A percentile compares a stretch with the other conserved stretches of the same genome.
phyloP scores from a whole-genome alignment of 2,113 vertebrate genomes.

The Chloebia gouldiae region DNA sequence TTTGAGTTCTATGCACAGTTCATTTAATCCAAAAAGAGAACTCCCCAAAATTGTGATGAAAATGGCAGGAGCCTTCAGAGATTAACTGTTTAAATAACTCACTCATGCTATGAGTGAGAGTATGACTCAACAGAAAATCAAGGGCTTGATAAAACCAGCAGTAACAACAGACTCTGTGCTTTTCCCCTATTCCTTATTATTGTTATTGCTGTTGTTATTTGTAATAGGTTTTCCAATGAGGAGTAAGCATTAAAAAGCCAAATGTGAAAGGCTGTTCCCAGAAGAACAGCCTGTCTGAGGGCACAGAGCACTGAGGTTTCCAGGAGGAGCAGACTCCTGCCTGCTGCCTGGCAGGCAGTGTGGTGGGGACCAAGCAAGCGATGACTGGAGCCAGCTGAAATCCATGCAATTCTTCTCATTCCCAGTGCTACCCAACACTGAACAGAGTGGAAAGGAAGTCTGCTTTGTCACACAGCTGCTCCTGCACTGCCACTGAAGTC shows the following conservation, averaged over 20 bases:
- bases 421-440: background rate
- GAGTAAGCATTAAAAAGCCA: background rate
- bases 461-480: background rate
- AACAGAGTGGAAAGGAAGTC: background rate
- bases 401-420: background rate
- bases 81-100: background rate
- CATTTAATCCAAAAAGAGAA: background rate
- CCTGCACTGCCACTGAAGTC: background rate
- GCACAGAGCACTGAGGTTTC: background rate
- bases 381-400: rapidly evolving
- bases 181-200: background rate
- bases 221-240: background rate
- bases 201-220: background rate
- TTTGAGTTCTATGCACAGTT: background rate
- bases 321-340: background rate
- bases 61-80: background rate
- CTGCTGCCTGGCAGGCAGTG: no score
- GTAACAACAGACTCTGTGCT: background rate
- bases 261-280: background rate
- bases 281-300: background rate
- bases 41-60: background rate
- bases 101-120: background rate
- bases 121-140: background rate
- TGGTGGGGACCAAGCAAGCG: background rate
- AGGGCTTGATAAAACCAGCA: background rate